Evolutionary conservation across 2,113 vertebrate genomes (phyloP), one percentile per base, ranked within the genome.

Genomic region (Megaceryle torquata): DNA sequence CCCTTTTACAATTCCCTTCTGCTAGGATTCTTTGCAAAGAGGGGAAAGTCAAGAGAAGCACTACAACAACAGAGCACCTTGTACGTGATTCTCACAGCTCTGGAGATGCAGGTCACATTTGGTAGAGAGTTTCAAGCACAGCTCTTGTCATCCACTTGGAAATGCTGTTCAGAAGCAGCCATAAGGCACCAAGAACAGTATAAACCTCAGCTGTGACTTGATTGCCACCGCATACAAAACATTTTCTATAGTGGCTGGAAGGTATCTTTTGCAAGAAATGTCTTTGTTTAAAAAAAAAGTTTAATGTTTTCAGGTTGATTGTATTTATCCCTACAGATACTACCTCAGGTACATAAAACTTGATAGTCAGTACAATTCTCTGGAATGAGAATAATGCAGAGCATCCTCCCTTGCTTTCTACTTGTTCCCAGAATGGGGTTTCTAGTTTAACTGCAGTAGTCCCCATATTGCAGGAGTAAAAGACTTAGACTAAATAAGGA

Each of bases 61-160:
- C 33, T 24, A 18, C 59, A 67, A 13, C 39, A 33, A 1, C 43
- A 18, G 9, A 25, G 6, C 9, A 31, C 19, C 44, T 41, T 26
- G 18, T 59, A 68, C 24, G 15, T 24, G 29, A 26, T 33, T n/a
- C n/a, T 29, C n/a, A 5, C 13, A 5, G 18, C 28, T 63, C 60
- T 63, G 29, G n/a, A 75, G 44, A 26, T 2, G 0, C 0, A 0
- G 25, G 46, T 21, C 9, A 4, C 2, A 0, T 25, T 37, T 0
- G 1, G 35, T 26, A 54, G 7, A 46, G 28, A 46, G 14, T 14
- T 48, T 16, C 54, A 84, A 46, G 28, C 29, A 53, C 35, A 61
- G 39, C 48, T 86, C 78, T 51, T 35, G 29, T 24, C 74, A 69
- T 1, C 13, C n/a, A 29, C 56, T 35, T 37, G 4, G 3, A 56